Base-by-base conservation (phyloP, 2,797 vertebrate genomes). In the Halcyon leucocephala region DNA sequence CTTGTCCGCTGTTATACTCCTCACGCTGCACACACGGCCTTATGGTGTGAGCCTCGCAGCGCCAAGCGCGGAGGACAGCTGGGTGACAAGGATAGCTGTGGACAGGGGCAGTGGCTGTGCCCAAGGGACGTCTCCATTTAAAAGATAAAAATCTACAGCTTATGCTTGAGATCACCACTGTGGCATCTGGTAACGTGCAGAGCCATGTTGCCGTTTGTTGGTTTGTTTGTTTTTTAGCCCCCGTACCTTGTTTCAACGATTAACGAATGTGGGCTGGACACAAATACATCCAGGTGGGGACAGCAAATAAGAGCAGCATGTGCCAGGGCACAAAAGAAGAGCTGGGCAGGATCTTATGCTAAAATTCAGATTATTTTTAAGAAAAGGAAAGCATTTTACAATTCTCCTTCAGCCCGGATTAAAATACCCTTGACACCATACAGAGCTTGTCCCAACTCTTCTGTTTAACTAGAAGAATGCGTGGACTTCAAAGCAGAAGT, bases 91-190 rank as follows among this genome's bases (percentile, higher is more conserved):
- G 96, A 97, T 97, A 42, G 94, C 95, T 94, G 81, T 95, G 94
- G 97, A 97, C 97, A 97, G 94, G 94, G 96, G 86, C 96, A 87
- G 41, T 95, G 92, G 33, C 94, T 94, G 90, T n/a, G 96, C 97
- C 97, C 95, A 95, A 71, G 95, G 96, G 95, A 95, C 35, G 1
- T 31, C 86, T 95, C 96, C 95, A 52, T 89, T 94, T 87, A 87
- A 91, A 54, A 93, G 95, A 97, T 90, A 95, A 94, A 96, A 97
- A 93, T 87, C 95, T 95, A 89, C 96, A 97, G 90, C 97, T 97
- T 95, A 94, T 97, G 95, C 84, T 95, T 69, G 83, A 95, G 84
- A 95, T 96, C 97, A 95, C 71, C 84, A 71, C 86, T 44, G 90
- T 29, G 90, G 90, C 95, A 87, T 95, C 88, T 48, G 86, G 49